Conservation (phyloP, 2,888 invertebrate genomes). For the Cosmia pyralina region DNA sequence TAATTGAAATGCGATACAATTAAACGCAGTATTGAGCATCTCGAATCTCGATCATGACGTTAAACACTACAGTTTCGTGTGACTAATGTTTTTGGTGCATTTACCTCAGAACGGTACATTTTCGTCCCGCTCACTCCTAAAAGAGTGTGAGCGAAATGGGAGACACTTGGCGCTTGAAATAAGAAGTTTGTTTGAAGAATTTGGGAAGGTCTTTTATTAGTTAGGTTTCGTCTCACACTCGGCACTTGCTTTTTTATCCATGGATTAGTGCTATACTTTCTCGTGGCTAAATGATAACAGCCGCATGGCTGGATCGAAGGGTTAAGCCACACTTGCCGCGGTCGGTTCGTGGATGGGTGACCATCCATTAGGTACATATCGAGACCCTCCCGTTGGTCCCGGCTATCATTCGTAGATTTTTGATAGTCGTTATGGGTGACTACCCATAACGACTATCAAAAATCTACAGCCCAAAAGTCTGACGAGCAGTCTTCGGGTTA, state of each 20-base stretch:
- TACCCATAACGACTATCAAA: too few species aligned
- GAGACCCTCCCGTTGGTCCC: too few species aligned
- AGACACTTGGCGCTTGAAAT: not conserved
- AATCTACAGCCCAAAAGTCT: too few species aligned
- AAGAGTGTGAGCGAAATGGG: slow-evolving; percentile 37
- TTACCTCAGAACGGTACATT: slow-evolving; percentile 61
- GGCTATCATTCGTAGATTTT: too few species aligned
- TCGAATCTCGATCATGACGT: slow-evolving; percentile 7
- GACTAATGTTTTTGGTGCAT: slow-evolving; percentile 54
- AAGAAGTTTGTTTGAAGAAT: slow-evolving; percentile 13
- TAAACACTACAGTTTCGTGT: slow-evolving; percentile 24
- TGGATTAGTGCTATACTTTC: not conserved
- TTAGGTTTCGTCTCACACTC: not conserved
- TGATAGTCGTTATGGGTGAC: too few species aligned
- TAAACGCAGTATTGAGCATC: slow-evolving; percentile 10
- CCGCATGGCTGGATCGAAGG: too few species aligned
- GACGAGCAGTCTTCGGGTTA: too few species aligned
- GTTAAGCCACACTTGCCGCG: too few species aligned
- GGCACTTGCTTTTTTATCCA: not conserved
- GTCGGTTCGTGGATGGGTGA: too few species aligned
- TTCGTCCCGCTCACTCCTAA: slow-evolving; percentile 41
- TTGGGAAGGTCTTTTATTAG: not conserved
- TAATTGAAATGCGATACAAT: slow-evolving; percentile 25
- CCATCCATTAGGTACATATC: too few species aligned
- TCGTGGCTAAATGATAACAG: too few species aligned